Percentiles rank a stretch among this genome's conserved stretches.
These are phyloP conservation scores for Chiroxiphia lanceolata DNA, from an alignment of 2,797 vertebrate genomes.

Conservation along the genomic window DNA sequence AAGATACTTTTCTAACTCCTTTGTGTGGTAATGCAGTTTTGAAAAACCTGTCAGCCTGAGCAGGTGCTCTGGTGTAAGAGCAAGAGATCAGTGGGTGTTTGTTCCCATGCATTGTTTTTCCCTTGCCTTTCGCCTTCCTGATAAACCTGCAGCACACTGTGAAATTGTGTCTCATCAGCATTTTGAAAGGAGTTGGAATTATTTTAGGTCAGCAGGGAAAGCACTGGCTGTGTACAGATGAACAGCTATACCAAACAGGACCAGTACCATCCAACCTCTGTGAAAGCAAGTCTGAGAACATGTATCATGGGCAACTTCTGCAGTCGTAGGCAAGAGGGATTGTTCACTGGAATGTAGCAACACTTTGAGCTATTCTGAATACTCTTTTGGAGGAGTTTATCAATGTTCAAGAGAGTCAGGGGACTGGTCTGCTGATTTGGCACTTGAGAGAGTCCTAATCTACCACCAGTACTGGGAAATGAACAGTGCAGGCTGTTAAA, in stretches of 20 bases:
- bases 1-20: neutral
- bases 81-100: neutral
- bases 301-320: neutral
- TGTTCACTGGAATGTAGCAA: neutral
- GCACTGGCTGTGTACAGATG: neutral
- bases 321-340: neutral
- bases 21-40: neutral
- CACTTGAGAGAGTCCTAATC: neutral
- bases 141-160: neutral
- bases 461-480: neutral
- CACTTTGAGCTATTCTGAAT: neutral
- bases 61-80: neutral
- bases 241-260: neutral
- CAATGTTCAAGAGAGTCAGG: rapidly evolving
- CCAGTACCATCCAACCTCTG: neutral
- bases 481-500: neutral
- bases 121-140: neutral
- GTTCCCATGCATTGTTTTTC: neutral
- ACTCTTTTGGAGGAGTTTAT: neutral
- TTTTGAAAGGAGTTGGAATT: neutral
- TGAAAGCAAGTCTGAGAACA: neutral
- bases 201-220: neutral
- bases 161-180: neutral
- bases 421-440: neutral
- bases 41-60: neutral